Percentiles rank a stretch among this genome's conserved stretches.
Conservation (phyloP, 1,140 invertebrate genomes). For the Camponotus vicinus region DNA sequence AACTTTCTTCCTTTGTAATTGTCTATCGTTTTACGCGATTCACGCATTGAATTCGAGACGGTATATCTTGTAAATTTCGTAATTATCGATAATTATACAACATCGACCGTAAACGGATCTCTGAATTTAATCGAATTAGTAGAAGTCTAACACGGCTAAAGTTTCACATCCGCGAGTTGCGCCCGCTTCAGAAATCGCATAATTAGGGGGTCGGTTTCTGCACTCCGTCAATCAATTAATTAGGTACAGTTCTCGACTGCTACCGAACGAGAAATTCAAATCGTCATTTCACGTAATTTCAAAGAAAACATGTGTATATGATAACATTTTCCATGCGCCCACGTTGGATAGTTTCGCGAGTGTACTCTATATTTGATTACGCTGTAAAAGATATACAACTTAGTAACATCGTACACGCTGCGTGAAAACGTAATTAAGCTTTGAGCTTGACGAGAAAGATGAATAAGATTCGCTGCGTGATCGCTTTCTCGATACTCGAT, state of each 20-base stretch:
- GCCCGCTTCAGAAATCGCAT: conserved; percentile 20
- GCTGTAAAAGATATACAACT: not conserved
- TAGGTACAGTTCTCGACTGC: not conserved
- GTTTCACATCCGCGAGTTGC: conserved; percentile 10
- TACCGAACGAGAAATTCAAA: not conserved
- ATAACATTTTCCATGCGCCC: not conserved
- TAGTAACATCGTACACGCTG: not conserved
- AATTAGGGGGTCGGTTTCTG: not conserved
- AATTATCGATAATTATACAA: conserved; percentile 7
- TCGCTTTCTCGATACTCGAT: not conserved
- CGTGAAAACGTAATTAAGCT: conserved; percentile 17
- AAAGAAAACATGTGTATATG: not conserved
- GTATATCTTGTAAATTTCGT: not conserved
- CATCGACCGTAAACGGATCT: not conserved
- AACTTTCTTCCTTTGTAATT: not conserved
- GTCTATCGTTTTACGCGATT: not conserved
- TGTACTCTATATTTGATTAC: not conserved
- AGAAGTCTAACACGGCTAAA: not conserved
- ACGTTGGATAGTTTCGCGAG: not conserved
- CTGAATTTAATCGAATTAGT: conserved; percentile 16
- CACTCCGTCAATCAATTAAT: conserved; percentile 3
- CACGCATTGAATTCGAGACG: not conserved
- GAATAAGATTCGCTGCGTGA: conserved; percentile 19
- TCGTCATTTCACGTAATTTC: not conserved
- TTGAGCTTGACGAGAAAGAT: not conserved